Conservation (phyloP, 2,888 invertebrate species). For the Diarsia brunnea region DNA sequence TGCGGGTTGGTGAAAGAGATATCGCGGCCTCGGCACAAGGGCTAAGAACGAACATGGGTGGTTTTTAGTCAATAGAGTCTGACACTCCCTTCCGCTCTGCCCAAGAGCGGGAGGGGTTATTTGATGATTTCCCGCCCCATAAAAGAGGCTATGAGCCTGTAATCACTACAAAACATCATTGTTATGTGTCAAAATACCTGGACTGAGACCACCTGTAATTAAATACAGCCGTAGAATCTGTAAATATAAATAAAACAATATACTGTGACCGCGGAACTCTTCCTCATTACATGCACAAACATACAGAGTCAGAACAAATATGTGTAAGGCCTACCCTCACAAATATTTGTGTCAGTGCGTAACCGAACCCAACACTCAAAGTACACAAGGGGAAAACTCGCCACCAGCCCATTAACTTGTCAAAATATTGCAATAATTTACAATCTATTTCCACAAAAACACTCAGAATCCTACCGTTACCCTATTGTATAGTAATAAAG, state of each 20-base stretch:
- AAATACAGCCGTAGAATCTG: background rate
- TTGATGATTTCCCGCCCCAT: too few species aligned
- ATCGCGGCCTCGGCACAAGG: too few species aligned
- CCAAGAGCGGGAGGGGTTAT: too few species aligned
- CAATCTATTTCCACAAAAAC: conserved; percentile 42
- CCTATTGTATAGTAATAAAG: conserved; percentile 53
- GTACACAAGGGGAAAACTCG: conserved; percentile 29
- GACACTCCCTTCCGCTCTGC: too few species aligned
- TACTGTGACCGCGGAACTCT: conserved; percentile 7
- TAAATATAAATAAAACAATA: conserved; percentile 3
- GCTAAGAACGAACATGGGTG: too few species aligned
- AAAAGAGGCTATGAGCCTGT: too few species aligned
- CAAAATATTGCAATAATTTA: conserved; percentile 55
- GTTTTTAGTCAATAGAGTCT: too few species aligned
- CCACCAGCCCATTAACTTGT: conserved; percentile 42
- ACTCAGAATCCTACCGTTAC: conserved; percentile 25
- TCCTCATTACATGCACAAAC: conserved; percentile 34
- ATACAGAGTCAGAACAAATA: conserved; percentile 50
- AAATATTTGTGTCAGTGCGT: conserved; percentile 53
- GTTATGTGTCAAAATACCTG: background rate
- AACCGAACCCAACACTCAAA: conserved; percentile 27
- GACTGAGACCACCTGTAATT: background rate
- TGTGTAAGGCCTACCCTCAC: conserved; percentile 44
- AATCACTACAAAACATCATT: too few species aligned
- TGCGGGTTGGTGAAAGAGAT: too few species aligned